These are phyloP conservation scores for Zalophus californianus DNA, from an alignment of 2,797 vertebrate species.

Conservation along the genomic window DNA sequence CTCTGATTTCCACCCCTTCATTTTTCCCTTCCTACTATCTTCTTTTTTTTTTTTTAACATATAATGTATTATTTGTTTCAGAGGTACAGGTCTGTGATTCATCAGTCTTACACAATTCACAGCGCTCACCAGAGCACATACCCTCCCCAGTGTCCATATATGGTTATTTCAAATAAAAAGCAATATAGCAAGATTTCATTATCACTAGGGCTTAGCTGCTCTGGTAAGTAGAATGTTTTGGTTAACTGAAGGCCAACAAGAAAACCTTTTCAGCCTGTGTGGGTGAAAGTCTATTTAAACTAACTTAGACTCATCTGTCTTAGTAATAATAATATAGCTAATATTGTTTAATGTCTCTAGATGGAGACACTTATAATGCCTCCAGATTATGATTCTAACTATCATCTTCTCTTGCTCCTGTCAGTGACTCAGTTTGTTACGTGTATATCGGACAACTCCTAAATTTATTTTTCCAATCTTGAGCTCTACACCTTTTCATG, in stretches of 20 bases:
- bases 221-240: not conserved
- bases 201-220: not conserved
- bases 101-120: too few relatives aligned
- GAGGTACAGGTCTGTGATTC: too few relatives aligned
- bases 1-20: too few relatives aligned
- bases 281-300: not conserved
- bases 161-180: not conserved
- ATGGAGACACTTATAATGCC: not conserved
- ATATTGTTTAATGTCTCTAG: not conserved
- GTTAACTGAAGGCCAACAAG: not conserved
- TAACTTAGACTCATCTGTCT: not conserved
- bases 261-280: not conserved
- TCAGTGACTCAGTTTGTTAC: not conserved
- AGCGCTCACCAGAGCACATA: too few relatives aligned
- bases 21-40: too few relatives aligned
- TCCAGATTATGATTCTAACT: not conserved
- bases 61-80: too few relatives aligned
- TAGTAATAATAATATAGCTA: not conserved
- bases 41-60: too few relatives aligned
- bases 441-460: not conserved
- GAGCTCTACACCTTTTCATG: not conserved
- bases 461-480: not conserved
- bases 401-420: not conserved
- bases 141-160: too few relatives aligned
- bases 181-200: not conserved